Percentiles rank a stretch among this genome's conserved stretches.
Evolutionary conservation across 1,140 invertebrate species (phyloP).

Genomic region (Macrobrachium nipponense): DNA sequence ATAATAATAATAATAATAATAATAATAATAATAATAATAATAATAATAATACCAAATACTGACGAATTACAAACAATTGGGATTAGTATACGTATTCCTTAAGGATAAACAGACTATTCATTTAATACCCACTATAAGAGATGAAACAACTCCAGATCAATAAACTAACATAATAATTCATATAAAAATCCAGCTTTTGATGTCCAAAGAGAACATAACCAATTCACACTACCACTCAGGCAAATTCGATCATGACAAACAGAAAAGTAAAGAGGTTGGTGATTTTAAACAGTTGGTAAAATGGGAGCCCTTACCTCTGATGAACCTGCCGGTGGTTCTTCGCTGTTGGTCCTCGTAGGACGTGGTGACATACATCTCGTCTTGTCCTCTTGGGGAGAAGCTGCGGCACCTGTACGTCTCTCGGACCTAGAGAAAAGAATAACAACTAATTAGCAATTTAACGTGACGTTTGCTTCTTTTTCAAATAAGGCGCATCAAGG

Average conservation of each 20-base stretch:
- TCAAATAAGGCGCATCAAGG: no score
- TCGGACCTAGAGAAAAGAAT: slow-evolving; percentile 41
- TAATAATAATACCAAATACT: background rate
- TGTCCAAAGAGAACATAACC: no score
- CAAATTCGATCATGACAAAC: background rate
- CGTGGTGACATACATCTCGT: slow-evolving; percentile 29
- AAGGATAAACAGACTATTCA: no score
- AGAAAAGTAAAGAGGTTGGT: slow-evolving; percentile 1
- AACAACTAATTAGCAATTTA: no score
- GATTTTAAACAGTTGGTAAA: background rate
- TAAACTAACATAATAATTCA: no score
- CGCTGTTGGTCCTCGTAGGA: slow-evolving; percentile 20
- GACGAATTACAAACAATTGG: background rate
- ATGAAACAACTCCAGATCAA: no score
- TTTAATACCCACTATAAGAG: no score
- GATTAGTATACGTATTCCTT: background rate
- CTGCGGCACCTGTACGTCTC: slow-evolving; percentile 52
- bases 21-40: no score
- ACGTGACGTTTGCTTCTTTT: no score
- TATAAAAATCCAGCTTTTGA: no score
- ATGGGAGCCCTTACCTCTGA: slow-evolving; percentile 73
- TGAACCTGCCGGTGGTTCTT: slow-evolving; percentile 68
- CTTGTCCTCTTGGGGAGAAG: slow-evolving; percentile 51
- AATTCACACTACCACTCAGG: no score
- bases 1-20: no score